phyloP scores from a whole-genome alignment of 35 echinoderm and acorn worm species.

The Anneissia japonica region DNA sequence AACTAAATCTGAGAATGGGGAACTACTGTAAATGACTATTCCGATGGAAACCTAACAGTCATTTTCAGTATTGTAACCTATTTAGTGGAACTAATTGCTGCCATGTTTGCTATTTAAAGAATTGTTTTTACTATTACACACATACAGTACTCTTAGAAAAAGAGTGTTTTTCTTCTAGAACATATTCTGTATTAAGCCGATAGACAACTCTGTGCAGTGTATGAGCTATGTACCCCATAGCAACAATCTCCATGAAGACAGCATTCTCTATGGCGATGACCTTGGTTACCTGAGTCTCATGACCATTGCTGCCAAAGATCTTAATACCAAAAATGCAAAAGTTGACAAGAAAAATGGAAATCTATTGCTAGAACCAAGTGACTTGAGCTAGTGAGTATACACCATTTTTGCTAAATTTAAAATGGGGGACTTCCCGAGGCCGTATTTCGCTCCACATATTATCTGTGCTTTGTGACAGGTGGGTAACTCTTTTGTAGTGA shows the following conservation, averaged over 20 bases:
- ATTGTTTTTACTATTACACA: no score
- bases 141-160: no score
- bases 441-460: no score
- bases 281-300: slow-evolving; percentile 82
- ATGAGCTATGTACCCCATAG: slow-evolving; percentile 82
- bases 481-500: no score
- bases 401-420: no score
- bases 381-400: slow-evolving; percentile 76
- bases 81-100: neutral
- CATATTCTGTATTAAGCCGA: slow-evolving; percentile 90
- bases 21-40: no score
- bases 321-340: slow-evolving; percentile 94
- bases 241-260: slow-evolving; percentile 85
- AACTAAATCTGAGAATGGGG: no score
- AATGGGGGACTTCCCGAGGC: no score
- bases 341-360: slow-evolving; percentile 80
- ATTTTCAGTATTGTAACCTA: neutral
- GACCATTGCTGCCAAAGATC: slow-evolving; percentile 88
- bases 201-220: slow-evolving; percentile 90
- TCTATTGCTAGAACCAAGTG: slow-evolving; percentile 73
- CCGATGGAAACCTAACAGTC: no score
- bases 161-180: slow-evolving; percentile 18
- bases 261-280: slow-evolving; percentile 83
- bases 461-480: no score
- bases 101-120: neutral